These are phyloP conservation scores for Eretmochelys imbricata DNA, from an alignment of 2,113 vertebrate species.

Conservation along the genomic window DNA sequence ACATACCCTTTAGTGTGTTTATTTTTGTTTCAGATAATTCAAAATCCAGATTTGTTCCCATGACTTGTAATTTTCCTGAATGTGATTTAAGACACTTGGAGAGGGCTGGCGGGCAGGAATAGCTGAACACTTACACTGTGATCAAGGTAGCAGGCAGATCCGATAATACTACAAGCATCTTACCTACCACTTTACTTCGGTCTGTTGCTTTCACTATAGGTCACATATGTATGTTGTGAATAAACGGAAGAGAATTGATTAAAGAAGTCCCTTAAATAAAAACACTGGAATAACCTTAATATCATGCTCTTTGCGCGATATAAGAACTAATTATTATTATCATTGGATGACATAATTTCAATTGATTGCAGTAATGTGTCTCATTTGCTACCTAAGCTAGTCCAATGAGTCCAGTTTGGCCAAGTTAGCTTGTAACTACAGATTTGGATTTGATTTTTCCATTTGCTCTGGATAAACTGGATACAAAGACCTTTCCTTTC, in stretches of 20 bases:
- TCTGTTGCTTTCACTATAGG: conserved; percentile 11
- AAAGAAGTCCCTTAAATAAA: not conserved
- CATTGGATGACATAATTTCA: not conserved
- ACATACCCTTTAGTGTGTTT: not conserved
- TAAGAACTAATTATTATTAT: not conserved
- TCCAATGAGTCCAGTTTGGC: conserved; percentile 27
- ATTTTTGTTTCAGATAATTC: not conserved
- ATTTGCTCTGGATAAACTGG: conserved; percentile 65
- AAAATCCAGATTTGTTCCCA: not conserved
- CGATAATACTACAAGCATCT: not conserved
- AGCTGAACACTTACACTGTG: not conserved
- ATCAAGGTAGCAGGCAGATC: conserved; percentile 13
- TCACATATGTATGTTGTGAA: not conserved
- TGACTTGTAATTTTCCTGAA: not conserved
- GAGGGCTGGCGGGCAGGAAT: not conserved
- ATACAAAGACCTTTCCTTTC: conserved; percentile 63
- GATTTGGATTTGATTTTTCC: conserved; percentile 49
- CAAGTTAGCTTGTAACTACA: conserved; percentile 63
- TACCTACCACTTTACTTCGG: conserved; percentile 5
- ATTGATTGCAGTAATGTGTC: conserved; percentile 7
- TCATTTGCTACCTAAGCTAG: not conserved
- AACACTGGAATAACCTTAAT: not conserved
- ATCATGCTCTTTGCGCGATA: not conserved
- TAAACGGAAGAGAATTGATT: not conserved
- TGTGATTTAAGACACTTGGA: not conserved